Conservation (phyloP, 2,888 invertebrate species). For the Aphodius sticticus region DNA sequence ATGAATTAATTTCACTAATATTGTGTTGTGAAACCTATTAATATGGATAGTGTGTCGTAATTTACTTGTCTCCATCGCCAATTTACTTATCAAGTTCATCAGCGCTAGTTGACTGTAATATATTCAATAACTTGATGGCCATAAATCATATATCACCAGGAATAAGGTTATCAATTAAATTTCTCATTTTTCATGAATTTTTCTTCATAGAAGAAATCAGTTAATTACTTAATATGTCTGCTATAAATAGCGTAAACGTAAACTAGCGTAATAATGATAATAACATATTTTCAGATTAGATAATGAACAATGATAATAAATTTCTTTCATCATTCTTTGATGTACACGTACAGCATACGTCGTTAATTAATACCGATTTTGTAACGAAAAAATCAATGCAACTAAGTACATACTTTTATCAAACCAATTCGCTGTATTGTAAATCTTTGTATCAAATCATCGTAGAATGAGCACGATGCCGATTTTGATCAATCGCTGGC, state of each 20-base stretch:
- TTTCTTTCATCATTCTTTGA: too few species aligned
- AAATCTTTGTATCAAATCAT: not conserved
- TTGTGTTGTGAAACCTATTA: not conserved
- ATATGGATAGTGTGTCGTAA: not conserved
- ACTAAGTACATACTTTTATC: too few species aligned
- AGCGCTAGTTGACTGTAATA: not conserved
- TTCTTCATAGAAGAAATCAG: not conserved
- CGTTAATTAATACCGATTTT: too few species aligned
- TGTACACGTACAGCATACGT: too few species aligned
- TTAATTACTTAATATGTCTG: not conserved
- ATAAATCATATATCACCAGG: not conserved
- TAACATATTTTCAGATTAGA: too few species aligned
- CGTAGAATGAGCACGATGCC: not conserved
- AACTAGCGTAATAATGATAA: too few species aligned
- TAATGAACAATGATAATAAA: too few species aligned
- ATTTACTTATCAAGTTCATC: not conserved
- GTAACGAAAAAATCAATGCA: too few species aligned
- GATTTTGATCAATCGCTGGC: slow-evolving; percentile 18
- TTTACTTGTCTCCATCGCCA: not conserved
- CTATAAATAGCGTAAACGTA: too few species aligned
- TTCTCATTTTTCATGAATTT: not conserved
- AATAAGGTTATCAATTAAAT: not conserved
- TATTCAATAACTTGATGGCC: not conserved
- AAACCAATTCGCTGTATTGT: too few species aligned
- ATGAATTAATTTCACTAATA: not conserved